phyloP scores from a whole-genome alignment of 2,888 invertebrate genomes.

The Notodonta dromedarius region DNA sequence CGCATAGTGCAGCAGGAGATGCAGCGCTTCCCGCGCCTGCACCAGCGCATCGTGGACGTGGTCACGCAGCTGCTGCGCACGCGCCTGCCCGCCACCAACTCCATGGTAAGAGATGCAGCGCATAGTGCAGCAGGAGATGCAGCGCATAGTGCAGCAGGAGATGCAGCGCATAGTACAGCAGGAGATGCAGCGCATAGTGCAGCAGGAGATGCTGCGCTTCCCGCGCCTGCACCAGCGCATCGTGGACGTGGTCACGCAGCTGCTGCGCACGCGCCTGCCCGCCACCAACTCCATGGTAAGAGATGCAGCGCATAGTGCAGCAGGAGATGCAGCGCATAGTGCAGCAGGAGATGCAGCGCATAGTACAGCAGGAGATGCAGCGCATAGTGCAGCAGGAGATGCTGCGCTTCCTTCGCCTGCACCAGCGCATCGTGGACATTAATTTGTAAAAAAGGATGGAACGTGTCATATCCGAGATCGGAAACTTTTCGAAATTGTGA shows the following conservation, averaged over 20 bases:
- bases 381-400: constrained; percentile 99
- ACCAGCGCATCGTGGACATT: constrained; percentile 98
- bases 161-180: constrained; percentile 99
- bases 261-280: constrained; percentile 95
- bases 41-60: constrained; percentile 99
- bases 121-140: constrained; percentile 99
- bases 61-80: constrained; percentile 96
- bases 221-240: constrained; percentile 99
- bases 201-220: constrained; percentile 98
- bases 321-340: constrained; percentile 99
- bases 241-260: constrained; percentile 98
- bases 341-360: constrained; percentile 98
- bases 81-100: constrained; percentile 97
- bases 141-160: constrained; percentile 99
- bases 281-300: constrained; percentile 98
- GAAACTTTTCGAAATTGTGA: too few relatives aligned
- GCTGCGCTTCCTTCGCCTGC: constrained; percentile 97
- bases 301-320: constrained; percentile 99
- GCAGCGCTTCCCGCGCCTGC: constrained; percentile 97
- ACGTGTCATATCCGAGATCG: too few relatives aligned
- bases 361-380: constrained; percentile 99
- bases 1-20: constrained; percentile 99
- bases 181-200: constrained; percentile 99
- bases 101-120: constrained; percentile 99
- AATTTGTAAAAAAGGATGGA: too few relatives aligned